Evolutionary conservation across 2,113 vertebrate genomes (phyloP), one percentile per base, ranked within the genome.

Genomic region (Tupaia chinensis): DNA sequence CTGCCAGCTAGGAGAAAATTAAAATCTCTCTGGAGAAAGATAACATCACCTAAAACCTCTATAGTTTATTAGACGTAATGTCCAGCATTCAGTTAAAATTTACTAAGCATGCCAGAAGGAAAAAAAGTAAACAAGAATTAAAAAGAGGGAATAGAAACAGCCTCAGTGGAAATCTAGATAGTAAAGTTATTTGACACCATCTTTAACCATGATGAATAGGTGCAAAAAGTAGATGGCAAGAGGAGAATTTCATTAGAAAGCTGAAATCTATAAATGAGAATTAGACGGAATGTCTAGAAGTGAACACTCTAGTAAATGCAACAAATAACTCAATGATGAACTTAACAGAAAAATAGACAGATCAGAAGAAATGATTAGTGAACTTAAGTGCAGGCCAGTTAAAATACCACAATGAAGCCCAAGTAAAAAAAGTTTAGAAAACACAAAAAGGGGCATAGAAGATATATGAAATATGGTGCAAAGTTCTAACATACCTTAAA

Each of bases 231-330:
- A 93, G 20, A 89, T 32, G n/a, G 87, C 0, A 77, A 91, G 34
- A 1, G 56, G 32, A 93, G 3, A 93, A 88, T 87, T 81, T 95
- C 73, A 89, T 22, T 14, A 65, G 17, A 74, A 6, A 93, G 20
- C 4, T 86, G 19, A 1, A 74, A 83, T 92, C 27, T 84, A n/a
- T 87, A 93, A 91, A 79, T 77, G 83, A 73, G 34, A 86, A 76
- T 81, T 78, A 93, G 76, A 66, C 80, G 5, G 3, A 81, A 95
- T 89, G 93, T 74, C 2, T 86, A 12, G 16, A 96, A 61, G 60
- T 93, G 9, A 91, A 91, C 76, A 32, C 14, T 15, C 88, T 4
- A 74, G 22, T 66, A 82, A 74, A 19, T 61, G 11, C 91, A 79
- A 63, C 76, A 95, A 84, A 56, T 72, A 61, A 32, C 44, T 82